A percentile compares a stretch with the other conserved stretches of the same genome.
Conservation (phyloP, 2,113 vertebrate genomes). For the Morone saxatilis region DNA sequence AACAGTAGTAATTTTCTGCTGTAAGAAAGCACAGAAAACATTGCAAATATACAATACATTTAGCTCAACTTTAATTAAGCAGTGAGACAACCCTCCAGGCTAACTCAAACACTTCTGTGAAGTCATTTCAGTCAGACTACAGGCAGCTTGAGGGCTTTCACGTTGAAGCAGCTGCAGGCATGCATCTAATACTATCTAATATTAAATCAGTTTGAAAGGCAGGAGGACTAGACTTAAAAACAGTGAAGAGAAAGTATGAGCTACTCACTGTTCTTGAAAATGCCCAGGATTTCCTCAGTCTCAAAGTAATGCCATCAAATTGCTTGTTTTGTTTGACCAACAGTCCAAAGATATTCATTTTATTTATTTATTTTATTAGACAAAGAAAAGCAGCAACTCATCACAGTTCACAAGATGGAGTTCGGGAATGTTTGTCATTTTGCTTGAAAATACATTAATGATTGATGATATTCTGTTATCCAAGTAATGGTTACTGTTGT, state of each 20-base stretch:
- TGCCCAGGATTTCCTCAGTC: neutral
- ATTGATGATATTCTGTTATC: no score
- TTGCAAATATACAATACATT: neutral
- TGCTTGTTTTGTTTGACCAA: neutral
- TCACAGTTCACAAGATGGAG: neutral
- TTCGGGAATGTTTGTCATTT: neutral
- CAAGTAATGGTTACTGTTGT: neutral
- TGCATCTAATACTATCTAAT: neutral
- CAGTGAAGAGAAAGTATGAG: neutral
- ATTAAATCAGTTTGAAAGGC: neutral
- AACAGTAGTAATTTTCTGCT: neutral
- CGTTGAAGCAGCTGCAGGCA: neutral
- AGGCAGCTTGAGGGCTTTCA: neutral
- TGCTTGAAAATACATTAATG: no score
- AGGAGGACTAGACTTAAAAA: neutral
- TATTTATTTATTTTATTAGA: no score
- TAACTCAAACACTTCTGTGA: neutral
- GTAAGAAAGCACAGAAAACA: neutral
- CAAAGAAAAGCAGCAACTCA: neutral
- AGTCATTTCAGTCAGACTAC: neutral
- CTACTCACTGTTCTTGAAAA: neutral
- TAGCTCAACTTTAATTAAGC: neutral
- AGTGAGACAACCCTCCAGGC: neutral
- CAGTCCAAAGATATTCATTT: neutral
- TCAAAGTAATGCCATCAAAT: neutral